These are phyloP conservation scores for Pseudomyrmex gracilis DNA, from an alignment of 1,140 invertebrate species.

Conservation along the genomic window DNA sequence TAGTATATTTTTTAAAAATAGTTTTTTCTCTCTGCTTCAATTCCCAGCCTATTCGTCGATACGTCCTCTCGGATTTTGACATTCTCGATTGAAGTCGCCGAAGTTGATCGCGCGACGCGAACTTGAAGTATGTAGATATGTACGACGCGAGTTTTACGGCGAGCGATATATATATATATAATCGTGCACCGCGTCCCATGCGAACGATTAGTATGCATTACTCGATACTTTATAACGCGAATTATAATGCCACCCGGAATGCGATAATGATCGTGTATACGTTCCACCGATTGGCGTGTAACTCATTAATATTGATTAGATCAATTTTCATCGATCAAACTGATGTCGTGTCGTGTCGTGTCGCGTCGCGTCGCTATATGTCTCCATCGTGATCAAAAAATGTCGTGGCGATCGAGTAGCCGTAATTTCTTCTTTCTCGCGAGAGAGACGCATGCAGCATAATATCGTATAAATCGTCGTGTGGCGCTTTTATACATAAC, in stretches of 20 bases:
- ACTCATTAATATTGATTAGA: slow-evolving; percentile 66
- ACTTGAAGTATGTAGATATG: neutral
- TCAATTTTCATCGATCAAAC: slow-evolving; percentile 64
- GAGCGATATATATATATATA: slow-evolving; percentile 1
- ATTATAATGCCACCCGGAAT: slow-evolving; percentile 55
- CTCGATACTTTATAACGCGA: slow-evolving; percentile 17
- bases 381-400: slow-evolving; percentile 42
- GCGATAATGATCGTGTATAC: slow-evolving; percentile 58
- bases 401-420: neutral
- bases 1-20: neutral
- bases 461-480: too few species aligned
- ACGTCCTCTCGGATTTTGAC: neutral
- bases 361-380: slow-evolving; percentile 4
- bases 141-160: neutral
- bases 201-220: slow-evolving; percentile 61
- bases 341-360: neutral
- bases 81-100: neutral
- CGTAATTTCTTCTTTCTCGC: slow-evolving; percentile 9
- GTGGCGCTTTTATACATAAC: too few species aligned
- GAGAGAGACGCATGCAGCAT: neutral
- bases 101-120: slow-evolving; percentile 26
- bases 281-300: slow-evolving; percentile 32
- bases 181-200: neutral
- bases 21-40: too few species aligned
- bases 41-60: neutral